These are phyloP conservation scores for Litocranius walleri DNA, from an alignment of 2,113 vertebrate species.

Conservation along the genomic window DNA sequence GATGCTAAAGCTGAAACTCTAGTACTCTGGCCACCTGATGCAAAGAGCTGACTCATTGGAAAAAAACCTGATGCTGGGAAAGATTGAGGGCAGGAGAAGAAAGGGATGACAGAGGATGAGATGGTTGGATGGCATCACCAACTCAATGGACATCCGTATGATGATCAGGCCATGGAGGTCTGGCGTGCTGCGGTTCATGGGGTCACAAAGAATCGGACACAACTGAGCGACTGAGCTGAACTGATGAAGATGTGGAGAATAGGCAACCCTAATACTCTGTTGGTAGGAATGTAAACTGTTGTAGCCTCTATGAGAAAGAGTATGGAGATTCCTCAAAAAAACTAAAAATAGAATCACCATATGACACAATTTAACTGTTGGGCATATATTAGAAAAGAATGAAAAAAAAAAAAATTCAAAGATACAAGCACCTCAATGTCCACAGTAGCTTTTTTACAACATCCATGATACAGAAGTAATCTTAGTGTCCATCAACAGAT, in stretches of 20 bases:
- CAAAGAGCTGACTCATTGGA: accelerated
- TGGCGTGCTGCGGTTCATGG: accelerated
- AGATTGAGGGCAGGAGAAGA: neutral
- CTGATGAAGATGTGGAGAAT: neutral
- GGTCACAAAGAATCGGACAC: accelerated
- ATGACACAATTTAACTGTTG: neutral
- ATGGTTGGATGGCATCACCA: neutral
- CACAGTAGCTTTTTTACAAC: neutral
- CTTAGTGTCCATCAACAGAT: neutral
- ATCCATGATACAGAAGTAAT: neutral
- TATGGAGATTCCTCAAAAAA: neutral
- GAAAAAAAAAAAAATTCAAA: neutral
- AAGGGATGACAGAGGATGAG: neutral
- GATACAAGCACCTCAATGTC: neutral
- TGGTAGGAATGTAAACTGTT: neutral
- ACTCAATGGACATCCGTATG: neutral
- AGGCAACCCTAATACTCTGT: neutral
- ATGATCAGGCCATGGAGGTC: neutral
- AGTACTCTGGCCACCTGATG: neutral
- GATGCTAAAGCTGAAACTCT: no score
- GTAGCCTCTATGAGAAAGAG: neutral
- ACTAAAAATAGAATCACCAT: neutral
- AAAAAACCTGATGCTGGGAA: neutral
- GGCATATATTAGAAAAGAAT: neutral
- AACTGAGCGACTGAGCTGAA: neutral